A percentile compares a stretch with the other conserved stretches of the same genome.
Conservation (phyloP, 2,888 invertebrate genomes). For the Cheilosia pagana region DNA sequence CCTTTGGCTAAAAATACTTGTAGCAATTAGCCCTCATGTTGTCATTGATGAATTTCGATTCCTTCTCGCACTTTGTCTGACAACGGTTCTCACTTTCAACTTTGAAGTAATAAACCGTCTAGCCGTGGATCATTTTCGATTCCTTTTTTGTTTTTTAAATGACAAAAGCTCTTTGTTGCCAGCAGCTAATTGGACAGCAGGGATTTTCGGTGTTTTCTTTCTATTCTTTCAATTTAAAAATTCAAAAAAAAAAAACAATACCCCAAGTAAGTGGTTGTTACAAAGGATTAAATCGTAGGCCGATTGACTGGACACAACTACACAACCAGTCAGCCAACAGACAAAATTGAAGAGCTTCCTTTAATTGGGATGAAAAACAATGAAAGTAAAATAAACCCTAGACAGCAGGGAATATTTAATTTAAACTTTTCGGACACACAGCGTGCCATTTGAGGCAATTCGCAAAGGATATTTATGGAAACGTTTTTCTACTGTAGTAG, state of each 20-base stretch:
- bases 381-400: not conserved
- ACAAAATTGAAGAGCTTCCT: slow-evolving; percentile 14
- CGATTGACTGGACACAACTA: not conserved
- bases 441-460: not conserved
- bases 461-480: not conserved
- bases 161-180: slow-evolving; percentile 10
- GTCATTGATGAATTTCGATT: slow-evolving; percentile 5
- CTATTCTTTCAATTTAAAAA: slow-evolving; percentile 9
- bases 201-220: not conserved
- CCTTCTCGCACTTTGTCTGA: slow-evolving; percentile 1
- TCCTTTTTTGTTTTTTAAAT: not conserved
- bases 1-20: not conserved
- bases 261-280: not conserved
- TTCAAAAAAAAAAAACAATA: slow-evolving; percentile 5
- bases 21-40: not conserved
- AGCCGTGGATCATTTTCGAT: not conserved
- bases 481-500: not conserved
- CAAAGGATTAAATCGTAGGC: slow-evolving; percentile 24
- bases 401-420: slow-evolving; percentile 28
- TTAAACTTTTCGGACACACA: slow-evolving; percentile 22
- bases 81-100: not conserved
- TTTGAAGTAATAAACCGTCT: slow-evolving; percentile 6
- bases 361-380: slow-evolving; percentile 16
- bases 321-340: not conserved
- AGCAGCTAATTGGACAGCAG: slow-evolving; percentile 24